A percentile compares a stretch with the other conserved stretches of the same genome.
phyloP scores from a whole-genome alignment of 30 jellyfish, hydroid and myxozoan species.

The Cassiopea andromeda region DNA sequence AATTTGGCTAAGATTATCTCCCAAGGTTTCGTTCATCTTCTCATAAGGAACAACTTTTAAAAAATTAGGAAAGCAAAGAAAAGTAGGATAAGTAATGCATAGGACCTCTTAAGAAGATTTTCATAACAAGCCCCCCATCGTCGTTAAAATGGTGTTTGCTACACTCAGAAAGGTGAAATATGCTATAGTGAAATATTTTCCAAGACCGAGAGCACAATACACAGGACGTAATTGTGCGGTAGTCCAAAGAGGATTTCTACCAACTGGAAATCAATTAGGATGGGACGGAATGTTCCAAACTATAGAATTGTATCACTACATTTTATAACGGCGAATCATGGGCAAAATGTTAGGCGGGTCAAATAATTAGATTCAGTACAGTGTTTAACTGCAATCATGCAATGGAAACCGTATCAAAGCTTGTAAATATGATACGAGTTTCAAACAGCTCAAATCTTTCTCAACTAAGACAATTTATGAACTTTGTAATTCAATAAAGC shows the following conservation, averaged over 20 bases:
- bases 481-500: constrained; percentile 4
- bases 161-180: too few relatives aligned
- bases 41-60: too few relatives aligned
- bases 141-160: too few relatives aligned
- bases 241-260: constrained; percentile 6
- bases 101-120: too few relatives aligned
- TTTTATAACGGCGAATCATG: constrained; percentile 3
- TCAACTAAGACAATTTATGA: neutral
- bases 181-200: too few relatives aligned
- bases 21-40: too few relatives aligned
- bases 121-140: too few relatives aligned
- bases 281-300: constrained; percentile 8
- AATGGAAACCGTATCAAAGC: neutral
- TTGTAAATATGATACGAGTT: neutral
- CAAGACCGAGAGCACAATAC: neutral
- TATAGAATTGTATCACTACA: neutral
- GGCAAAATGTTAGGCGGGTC: constrained; percentile 20
- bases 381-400: neutral
- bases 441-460: neutral
- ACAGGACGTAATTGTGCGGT: neutral
- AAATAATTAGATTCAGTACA: constrained; percentile 6
- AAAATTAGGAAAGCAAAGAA: too few relatives aligned
- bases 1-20: too few relatives aligned
- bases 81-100: too few relatives aligned
- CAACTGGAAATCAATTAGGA: constrained; percentile 7